These are phyloP conservation scores for Lasius platythorax DNA, from an alignment of 2,888 invertebrate species.

Conservation along the genomic window DNA sequence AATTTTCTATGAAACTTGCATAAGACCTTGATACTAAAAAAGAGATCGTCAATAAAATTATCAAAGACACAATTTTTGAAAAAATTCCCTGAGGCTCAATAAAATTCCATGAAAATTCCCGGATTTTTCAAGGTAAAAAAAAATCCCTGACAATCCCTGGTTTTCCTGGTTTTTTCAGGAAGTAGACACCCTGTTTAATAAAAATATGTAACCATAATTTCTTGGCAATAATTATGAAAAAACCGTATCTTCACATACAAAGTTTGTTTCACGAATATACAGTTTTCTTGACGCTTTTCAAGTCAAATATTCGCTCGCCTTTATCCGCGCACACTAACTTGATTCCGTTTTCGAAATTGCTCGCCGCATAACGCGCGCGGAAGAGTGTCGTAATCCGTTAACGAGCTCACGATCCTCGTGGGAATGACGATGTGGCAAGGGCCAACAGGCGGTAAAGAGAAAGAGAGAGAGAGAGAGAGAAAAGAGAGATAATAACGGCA, in stretches of 20 bases:
- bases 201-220: not conserved
- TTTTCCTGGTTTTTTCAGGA: no score
- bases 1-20: no score
- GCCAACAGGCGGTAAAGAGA: conserved; percentile 17
- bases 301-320: not conserved
- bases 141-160: no score
- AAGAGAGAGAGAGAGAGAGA: conserved; percentile 7
- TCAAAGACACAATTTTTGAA: no score
- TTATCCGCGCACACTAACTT: not conserved
- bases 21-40: no score
- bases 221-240: not conserved
- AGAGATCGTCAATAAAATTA: no score
- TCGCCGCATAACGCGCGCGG: conserved; percentile 37
- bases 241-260: not conserved
- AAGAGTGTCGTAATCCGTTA: conserved; percentile 62
- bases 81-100: no score
- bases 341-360: conserved; percentile 46
- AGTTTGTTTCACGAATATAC: not conserved
- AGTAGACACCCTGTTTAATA: no score
- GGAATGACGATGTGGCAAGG: conserved; percentile 64
- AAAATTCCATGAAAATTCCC: no score
- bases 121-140: no score
- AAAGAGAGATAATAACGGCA: conserved; percentile 35
- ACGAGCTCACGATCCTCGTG: conserved; percentile 67
- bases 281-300: not conserved